These are phyloP conservation scores for Chrosomus eos DNA, from an alignment of 2,797 vertebrate species.

Conservation along the genomic window DNA sequence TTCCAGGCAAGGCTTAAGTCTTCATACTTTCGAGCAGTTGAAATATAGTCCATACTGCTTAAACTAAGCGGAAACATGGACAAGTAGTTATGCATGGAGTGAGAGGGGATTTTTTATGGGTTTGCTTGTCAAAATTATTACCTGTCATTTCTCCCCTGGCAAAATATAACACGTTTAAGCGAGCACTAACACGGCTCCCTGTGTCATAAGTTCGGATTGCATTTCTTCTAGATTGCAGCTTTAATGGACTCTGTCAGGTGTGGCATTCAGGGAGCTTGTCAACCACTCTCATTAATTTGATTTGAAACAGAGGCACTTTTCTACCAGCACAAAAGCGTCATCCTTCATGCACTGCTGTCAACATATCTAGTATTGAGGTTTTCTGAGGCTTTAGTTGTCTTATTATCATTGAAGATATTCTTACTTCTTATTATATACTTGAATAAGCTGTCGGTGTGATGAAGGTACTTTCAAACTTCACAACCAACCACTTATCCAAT, in stretches of 20 bases:
- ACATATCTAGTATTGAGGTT: constrained; percentile 1
- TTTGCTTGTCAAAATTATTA: constrained; percentile 52
- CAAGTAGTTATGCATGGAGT: constrained; percentile 53
- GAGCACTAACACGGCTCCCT: constrained; percentile 63
- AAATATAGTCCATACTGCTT: constrained; percentile 31
- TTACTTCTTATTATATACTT: constrained; percentile 7
- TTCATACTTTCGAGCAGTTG: constrained; percentile 10
- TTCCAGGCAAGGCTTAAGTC: constrained; percentile 25
- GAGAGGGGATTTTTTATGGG: constrained; percentile 57
- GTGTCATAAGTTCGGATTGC: constrained; percentile 60
- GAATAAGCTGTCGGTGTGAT: constrained; percentile 14
- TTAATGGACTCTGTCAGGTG: constrained; percentile 64
- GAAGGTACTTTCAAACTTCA: constrained; percentile 14
- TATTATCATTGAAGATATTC: constrained; percentile 22
- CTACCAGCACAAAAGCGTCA: neutral
- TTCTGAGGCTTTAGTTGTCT: constrained; percentile 12
- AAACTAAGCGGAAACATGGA: constrained; percentile 43
- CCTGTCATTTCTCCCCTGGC: constrained; percentile 61
- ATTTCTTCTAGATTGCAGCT: constrained; percentile 53
- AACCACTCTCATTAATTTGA: constrained; percentile 51
- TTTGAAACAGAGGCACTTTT: constrained; percentile 53
- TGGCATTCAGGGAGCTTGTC: constrained; percentile 49
- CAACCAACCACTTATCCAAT: constrained; percentile 26
- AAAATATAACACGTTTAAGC: constrained; percentile 53
- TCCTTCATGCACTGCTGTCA: constrained; percentile 4